phyloP scores from a whole-genome alignment of 1,140 invertebrate genomes.

The Aphaenogaster ashmeadi region DNA sequence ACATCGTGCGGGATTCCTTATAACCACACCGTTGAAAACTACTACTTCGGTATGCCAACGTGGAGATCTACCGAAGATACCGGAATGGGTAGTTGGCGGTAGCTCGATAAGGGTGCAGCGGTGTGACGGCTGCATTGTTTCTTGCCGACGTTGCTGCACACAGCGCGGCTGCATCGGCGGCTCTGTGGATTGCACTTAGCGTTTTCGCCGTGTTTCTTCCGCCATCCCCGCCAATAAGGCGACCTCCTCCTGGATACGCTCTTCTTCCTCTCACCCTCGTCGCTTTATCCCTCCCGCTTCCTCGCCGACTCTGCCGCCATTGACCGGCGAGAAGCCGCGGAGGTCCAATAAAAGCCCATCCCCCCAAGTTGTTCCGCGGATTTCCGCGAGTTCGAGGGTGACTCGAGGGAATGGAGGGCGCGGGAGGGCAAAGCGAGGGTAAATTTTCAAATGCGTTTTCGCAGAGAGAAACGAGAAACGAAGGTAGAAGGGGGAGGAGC shows the following conservation, averaged over 20 bases:
- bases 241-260: constrained; percentile 62
- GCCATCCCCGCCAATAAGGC: constrained; percentile 70
- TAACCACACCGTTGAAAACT: background rate
- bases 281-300: constrained; percentile 17
- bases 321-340: constrained; percentile 69
- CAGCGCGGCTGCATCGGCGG: constrained; percentile 75
- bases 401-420: constrained; percentile 40
- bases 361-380: constrained; percentile 63
- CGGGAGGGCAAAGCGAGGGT: constrained; percentile 14
- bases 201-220: constrained; percentile 76
- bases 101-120: constrained; percentile 74
- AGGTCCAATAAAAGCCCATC: constrained; percentile 69
- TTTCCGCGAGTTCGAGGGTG: constrained; percentile 62
- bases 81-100: constrained; percentile 12
- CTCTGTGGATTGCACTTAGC: constrained; percentile 80
- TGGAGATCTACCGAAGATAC: constrained; percentile 7
- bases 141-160: constrained; percentile 81
- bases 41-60: background rate
- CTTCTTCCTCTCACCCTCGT: constrained; percentile 42
- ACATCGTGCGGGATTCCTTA: constrained; percentile 1
- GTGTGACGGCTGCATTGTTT: constrained; percentile 83
- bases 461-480: background rate
- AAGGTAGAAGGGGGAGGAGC: background rate
- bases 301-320: constrained; percentile 39
- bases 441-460: constrained; percentile 46